A percentile compares a stretch with the other conserved stretches of the same genome.
These are phyloP conservation scores for Limnephilus rhombicus DNA, from an alignment of 2,888 invertebrate genomes.

Conservation along the genomic window DNA sequence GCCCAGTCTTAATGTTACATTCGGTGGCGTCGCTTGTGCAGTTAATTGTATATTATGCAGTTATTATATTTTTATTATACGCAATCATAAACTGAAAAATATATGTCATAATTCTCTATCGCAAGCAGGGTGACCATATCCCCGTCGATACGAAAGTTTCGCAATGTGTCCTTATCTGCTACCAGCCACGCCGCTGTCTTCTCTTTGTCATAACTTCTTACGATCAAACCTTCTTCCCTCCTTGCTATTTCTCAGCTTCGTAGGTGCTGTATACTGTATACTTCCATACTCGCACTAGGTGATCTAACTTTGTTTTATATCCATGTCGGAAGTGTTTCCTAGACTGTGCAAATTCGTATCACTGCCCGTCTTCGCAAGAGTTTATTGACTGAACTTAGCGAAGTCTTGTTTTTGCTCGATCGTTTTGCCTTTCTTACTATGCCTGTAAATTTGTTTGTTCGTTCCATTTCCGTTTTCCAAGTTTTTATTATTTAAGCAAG, in stretches of 20 bases:
- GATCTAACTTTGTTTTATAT: background rate
- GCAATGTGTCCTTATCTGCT: slow-evolving; percentile 2
- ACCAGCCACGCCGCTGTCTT: slow-evolving; percentile 20
- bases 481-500: no score
- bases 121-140: background rate
- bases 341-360: background rate
- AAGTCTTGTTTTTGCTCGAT: no score
- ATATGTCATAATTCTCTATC: background rate
- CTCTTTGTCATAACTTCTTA: slow-evolving; percentile 40
- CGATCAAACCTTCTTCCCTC: background rate
- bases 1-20: background rate
- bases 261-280: background rate
- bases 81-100: background rate
- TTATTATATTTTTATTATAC: background rate
- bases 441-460: no score
- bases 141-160: background rate
- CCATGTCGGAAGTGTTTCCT: background rate
- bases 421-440: no score
- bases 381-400: background rate
- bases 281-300: background rate
- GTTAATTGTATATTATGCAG: background rate
- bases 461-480: no score
- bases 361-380: background rate
- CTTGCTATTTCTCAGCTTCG: background rate
- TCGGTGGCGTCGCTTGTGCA: background rate